Percentiles rank a stretch among this genome's conserved stretches.
Evolutionary conservation across 2,113 vertebrate species (phyloP).

Genomic region (Prietella phreatophila): DNA sequence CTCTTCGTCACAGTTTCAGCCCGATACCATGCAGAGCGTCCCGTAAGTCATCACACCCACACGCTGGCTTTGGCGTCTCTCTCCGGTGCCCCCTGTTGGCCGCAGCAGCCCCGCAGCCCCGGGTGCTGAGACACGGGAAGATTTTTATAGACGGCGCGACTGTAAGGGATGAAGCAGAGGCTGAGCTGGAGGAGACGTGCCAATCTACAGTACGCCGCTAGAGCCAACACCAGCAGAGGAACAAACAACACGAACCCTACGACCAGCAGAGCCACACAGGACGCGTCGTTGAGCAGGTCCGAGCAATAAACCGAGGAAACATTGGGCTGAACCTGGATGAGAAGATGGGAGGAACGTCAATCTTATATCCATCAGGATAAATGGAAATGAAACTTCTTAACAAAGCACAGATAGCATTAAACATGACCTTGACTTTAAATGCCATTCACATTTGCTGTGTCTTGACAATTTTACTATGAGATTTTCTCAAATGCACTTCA

Average conservation of each 20-base stretch:
- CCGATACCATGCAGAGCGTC: background rate
- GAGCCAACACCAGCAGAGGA: constrained; percentile 82
- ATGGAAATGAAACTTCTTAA: background rate
- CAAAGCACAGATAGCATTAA: background rate
- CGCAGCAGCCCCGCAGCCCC: constrained; percentile 63
- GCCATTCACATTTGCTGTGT: background rate
- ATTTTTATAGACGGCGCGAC: constrained; percentile 83
- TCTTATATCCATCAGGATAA: background rate
- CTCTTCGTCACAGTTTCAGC: background rate
- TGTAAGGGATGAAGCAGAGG: constrained; percentile 88
- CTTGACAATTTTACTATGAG: background rate
- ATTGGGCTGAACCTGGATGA: constrained; percentile 74
- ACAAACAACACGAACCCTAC: constrained; percentile 82
- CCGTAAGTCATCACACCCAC: constrained; percentile 75
- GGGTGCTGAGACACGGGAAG: constrained; percentile 62
- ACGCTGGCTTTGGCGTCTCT: constrained; percentile 71
- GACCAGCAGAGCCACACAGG: constrained; percentile 82
- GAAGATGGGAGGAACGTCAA: background rate
- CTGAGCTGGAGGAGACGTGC: constrained; percentile 83
- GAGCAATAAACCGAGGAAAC: constrained; percentile 76
- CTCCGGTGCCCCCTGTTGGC: constrained; percentile 58
- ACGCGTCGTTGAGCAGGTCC: constrained; percentile 76
- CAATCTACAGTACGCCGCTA: constrained; percentile 84
- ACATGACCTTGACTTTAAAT: background rate
- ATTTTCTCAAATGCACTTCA: background rate